Base-by-base conservation (phyloP, 2,797 vertebrate genomes). In the Neosilurus hyrtlii region DNA sequence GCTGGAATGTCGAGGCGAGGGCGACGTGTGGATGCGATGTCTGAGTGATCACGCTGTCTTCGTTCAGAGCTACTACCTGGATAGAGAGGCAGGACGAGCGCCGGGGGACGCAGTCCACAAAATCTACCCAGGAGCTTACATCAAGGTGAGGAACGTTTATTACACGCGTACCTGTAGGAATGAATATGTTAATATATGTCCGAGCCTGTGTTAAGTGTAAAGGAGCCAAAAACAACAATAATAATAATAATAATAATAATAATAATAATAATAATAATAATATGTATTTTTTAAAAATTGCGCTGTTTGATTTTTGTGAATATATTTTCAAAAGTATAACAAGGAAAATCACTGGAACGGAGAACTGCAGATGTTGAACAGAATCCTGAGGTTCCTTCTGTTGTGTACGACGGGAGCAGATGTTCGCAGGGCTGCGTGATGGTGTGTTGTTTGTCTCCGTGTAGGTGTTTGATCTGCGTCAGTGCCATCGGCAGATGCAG, bases 41-140 rank as follows among this genome's bases (percentile, higher is more conserved):
- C 92, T 94, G 85, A 96, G 94, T 37, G 92, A 95, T 79, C 93
- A 94, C 9, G 92, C 94, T 0, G 91, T 95, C 6, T 96, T 95
- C 56, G 94, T 95, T 26, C 94, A 95, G 90, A 96, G 95, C 88
- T 95, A 94, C 87, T 94, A 96, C 88, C 89, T 93, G 81, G 94
- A 95, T 86, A 86, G 95, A 14, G 94, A 96, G 87, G 95, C 96
- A 0, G 96, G 96, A 0, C 88, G 95, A 15, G 95, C 95, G 0
- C 96, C 95, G 0, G 95, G 96, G 0, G 95, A 96, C 0, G 95
- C 95, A 0, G 96, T 96, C 76, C 95, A 96, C 90, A 96, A 96
- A 86, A 95, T 95, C 67, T 95, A 95, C 87, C 94, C 94, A 0
- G 93, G 94, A 1, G 95, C 95, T 1, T 94, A 95, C 86, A 93